A percentile compares a stretch with the other conserved stretches of the same genome.
Conservation (phyloP, 30 jellyfish, hydroid and myxozoan genomes). For the Aurelia aurita region DNA sequence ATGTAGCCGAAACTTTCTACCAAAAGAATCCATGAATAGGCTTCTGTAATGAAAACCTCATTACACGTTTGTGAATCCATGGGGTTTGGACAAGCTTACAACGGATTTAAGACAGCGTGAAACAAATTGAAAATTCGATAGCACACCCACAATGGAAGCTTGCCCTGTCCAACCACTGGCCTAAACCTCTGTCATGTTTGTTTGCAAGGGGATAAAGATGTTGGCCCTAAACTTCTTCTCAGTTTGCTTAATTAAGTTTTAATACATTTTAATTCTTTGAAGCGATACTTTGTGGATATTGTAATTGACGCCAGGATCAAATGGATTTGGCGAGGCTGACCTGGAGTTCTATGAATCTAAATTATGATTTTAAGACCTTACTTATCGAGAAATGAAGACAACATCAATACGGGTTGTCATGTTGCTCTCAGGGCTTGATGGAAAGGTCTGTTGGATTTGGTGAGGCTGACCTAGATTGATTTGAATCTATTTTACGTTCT, state of each 20-base stretch:
- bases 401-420: too few species aligned
- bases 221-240: conserved; percentile 20
- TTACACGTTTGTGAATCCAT: background rate
- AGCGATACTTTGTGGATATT: conserved; percentile 44
- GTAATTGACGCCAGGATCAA: background rate
- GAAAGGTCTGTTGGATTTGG: too few species aligned
- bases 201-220: conserved; percentile 17
- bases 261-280: conserved; percentile 47
- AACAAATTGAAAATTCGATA: background rate
- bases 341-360: too few species aligned
- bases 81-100: background rate
- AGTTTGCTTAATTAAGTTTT: conserved; percentile 53
- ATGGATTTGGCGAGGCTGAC: too few species aligned
- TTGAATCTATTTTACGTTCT: too few species aligned
- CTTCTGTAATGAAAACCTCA: background rate
- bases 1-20: too few species aligned
- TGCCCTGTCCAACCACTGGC: conserved; percentile 36
- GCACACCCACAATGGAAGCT: conserved; percentile 1
- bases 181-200: conserved; percentile 21
- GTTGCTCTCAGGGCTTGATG: too few species aligned
- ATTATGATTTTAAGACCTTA: too few species aligned
- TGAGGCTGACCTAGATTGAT: too few species aligned
- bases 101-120: conserved; percentile 2
- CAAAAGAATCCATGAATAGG: background rate
- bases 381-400: too few species aligned